phyloP scores from a whole-genome alignment of 2,113 vertebrate genomes.

The Cyanoliseus patagonus region DNA sequence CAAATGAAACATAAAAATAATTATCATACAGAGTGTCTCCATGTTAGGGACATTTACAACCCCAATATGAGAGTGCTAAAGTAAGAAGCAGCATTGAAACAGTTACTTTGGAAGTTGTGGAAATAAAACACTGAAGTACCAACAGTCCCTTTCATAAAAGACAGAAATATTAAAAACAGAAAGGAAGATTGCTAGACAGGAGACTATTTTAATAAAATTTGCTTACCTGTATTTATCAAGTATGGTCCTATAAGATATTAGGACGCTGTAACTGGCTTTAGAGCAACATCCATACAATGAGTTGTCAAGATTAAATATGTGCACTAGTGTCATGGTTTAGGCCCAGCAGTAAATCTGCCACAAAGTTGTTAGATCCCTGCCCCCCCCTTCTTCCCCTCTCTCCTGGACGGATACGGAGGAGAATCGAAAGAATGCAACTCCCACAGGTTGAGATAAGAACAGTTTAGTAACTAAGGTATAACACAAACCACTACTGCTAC shows the following conservation, averaged over 20 bases:
- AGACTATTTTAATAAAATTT: not conserved
- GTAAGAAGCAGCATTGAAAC: not conserved
- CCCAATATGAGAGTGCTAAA: not conserved
- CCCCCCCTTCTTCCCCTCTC: too few species aligned
- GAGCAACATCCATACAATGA: not conserved
- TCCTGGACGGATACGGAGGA: too few species aligned
- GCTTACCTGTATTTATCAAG: not conserved
- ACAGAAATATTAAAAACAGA: not conserved
- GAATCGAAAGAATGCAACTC: too few species aligned
- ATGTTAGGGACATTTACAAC: not conserved
- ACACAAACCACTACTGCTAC: too few species aligned
- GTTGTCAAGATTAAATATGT: not conserved
- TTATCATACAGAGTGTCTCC: not conserved
- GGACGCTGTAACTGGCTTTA: not conserved
- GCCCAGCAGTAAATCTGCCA: too few species aligned
- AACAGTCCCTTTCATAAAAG: not conserved
- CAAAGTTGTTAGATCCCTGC: too few species aligned
- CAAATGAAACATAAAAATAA: not conserved
- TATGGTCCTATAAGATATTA: not conserved
- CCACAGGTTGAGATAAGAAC: too few species aligned
- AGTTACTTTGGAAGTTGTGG: not conserved
- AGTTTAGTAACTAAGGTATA: too few species aligned
- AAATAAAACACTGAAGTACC: not conserved
- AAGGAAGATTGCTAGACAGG: not conserved
- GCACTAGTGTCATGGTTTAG: not conserved